Evolutionary conservation across 2,888 invertebrate genomes (phyloP).

Genomic region (Laspeyria flexula): DNA sequence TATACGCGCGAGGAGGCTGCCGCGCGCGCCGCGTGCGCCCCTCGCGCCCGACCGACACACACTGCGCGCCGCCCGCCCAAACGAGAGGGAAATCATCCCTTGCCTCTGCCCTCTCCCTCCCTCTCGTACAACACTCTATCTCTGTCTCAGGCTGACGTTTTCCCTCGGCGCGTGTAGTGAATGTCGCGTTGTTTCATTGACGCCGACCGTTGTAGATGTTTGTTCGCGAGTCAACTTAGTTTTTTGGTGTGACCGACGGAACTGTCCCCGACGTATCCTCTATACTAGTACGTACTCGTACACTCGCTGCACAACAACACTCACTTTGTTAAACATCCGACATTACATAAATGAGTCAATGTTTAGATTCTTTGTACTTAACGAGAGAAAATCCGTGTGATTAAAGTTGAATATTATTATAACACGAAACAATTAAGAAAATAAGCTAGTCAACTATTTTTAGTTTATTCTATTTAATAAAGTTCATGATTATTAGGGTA

Average conservation of each 20-base stretch:
- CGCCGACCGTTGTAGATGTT: slow-evolving; percentile 58
- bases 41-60: slow-evolving; percentile 56
- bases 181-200: slow-evolving; percentile 77
- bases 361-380: no score
- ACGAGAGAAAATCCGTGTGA: no score
- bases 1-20: slow-evolving; percentile 23
- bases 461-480: no score
- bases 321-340: no score
- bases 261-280: not conserved
- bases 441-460: no score
- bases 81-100: slow-evolving; percentile 81
- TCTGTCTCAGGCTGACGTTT: slow-evolving; percentile 54
- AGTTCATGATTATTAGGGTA: no score
- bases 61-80: slow-evolving; percentile 68
- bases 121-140: slow-evolving; percentile 37
- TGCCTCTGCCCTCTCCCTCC: slow-evolving; percentile 45
- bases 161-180: slow-evolving; percentile 62
- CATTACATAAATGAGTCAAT: no score
- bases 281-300: not conserved
- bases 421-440: no score
- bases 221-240: slow-evolving; percentile 42
- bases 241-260: slow-evolving; percentile 16
- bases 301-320: not conserved
- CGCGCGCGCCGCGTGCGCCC: slow-evolving; percentile 36
- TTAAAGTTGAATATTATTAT: no score